Conservation (phyloP, 2,888 invertebrate species). For the Coenonympha arcania region DNA sequence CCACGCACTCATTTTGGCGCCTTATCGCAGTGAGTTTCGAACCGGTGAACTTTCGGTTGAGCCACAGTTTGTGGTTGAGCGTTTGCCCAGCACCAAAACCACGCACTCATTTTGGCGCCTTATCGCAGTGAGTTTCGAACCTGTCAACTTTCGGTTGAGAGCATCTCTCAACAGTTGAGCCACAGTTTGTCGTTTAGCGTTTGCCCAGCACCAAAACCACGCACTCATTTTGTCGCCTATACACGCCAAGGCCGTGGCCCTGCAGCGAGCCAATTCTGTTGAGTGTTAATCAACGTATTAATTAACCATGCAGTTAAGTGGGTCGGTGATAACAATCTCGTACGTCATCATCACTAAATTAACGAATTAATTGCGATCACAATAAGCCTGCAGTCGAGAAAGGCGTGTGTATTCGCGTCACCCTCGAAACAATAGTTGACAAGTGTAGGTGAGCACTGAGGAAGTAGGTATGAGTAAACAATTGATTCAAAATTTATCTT, state of each 20-base stretch:
- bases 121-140: too few relatives aligned
- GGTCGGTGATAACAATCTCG: constrained; percentile 3
- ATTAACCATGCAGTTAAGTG: neutral
- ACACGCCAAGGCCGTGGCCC: constrained; percentile 1
- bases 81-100: too few relatives aligned
- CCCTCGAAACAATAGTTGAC: constrained; percentile 3
- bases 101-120: neutral
- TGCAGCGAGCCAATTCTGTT: neutral
- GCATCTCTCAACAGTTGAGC: too few relatives aligned
- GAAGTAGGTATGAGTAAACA: neutral
- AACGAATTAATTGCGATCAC: constrained; percentile 2
- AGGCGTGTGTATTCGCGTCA: neutral
- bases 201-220: too few relatives aligned
- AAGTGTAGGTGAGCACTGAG: neutral
- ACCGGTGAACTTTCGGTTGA: too few relatives aligned
- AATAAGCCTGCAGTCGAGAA: neutral
- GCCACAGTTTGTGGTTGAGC: too few relatives aligned
- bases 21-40: too few relatives aligned
- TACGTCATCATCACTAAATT: constrained; percentile 3
- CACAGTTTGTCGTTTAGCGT: too few relatives aligned
- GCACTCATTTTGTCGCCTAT: neutral
- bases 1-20: neutral
- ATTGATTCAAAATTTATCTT: too few relatives aligned
- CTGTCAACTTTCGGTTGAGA: too few relatives aligned
- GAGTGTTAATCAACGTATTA: constrained; percentile 1